Evolutionary conservation across 2,888 invertebrate species (phyloP).

Genomic region (Tineola bisselliella): DNA sequence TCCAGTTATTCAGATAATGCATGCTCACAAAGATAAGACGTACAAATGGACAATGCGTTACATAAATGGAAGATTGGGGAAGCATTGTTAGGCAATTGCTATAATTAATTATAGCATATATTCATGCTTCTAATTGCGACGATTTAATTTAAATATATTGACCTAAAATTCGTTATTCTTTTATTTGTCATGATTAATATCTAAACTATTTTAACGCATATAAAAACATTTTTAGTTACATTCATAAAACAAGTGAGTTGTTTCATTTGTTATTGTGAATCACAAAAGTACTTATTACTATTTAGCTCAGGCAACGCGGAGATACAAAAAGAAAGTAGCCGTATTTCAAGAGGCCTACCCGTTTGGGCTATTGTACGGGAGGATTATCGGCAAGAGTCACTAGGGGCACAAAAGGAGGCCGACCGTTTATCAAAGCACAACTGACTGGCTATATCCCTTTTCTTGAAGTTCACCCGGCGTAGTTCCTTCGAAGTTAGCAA

Average conservation of each 20-base stretch:
- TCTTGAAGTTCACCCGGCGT: not conserved
- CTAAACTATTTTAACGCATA: no score
- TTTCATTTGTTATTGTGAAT: not conserved
- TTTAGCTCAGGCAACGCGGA: not conserved
- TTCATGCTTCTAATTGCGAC: no score
- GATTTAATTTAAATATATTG: no score
- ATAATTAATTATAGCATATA: no score
- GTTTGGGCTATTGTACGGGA: constrained; percentile 30
- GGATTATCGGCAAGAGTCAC: constrained; percentile 44
- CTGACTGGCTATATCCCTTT: constrained; percentile 38
- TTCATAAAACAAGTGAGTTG: not conserved
- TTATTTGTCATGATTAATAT: no score
- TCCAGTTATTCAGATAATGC: no score
- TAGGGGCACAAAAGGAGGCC: constrained; percentile 39
- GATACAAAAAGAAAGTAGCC: not conserved
- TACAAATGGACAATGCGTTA: no score
- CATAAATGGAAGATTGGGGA: no score
- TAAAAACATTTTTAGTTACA: no score
- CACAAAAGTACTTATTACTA: not conserved
- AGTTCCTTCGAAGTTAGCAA: not conserved
- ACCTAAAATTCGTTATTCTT: no score
- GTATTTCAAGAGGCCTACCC: constrained; percentile 26
- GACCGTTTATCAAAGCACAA: constrained; percentile 43
- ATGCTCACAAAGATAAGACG: no score
- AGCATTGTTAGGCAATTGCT: no score